Base-by-base conservation (phyloP, 2,113 vertebrate genomes). In the Sinocyclocheilus rhinocerous region DNA sequence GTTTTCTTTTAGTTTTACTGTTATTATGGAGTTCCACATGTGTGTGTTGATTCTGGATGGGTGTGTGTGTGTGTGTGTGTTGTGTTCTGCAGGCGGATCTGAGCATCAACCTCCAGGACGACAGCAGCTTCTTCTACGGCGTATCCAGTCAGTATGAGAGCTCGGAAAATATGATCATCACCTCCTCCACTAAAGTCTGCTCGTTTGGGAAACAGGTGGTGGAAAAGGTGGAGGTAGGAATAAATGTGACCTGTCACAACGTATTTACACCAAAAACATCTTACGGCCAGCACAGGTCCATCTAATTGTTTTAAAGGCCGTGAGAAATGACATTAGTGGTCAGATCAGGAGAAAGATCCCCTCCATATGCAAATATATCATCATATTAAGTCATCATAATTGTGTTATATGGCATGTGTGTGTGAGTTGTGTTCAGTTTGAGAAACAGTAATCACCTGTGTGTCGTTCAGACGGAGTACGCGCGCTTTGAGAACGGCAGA, bases 171-270 rank as follows among this genome's bases (percentile, higher is more conserved):
- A 98, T 98, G 97, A 94, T 96, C 63, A 98, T 99, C 93, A 98
- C 96, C 85, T 98, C 97, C 85, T 98, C 97, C 92, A 98, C 97
- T 88, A 99, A 99, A 90, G 97, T 99, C 86, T 99, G 97, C 94
- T 99, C 97, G 70, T 99, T 99, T 63, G 97, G 97, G 91, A 99
- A 99, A 93, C 97, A 98, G 92, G 97, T 98, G 94, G 97, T 98
- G 85, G 97, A 98, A 91, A 98, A 98, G 93, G 97, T 99, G 22
- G 97, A 99, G 96, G 97, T 99, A 94, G 92, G 95, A 45, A 48
- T 24, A 15, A 76, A 76, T 48, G 72, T 26, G 42, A 75, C 1
- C 42, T 52, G 81, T 69, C 75, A 59, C 20, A 77, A 3, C 36
- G 29, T 13, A 85, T 85, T 88, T 63, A 84, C 81, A 33, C 6